Evolutionary conservation across 2,888 invertebrate genomes (phyloP).

Genomic region (Xestia rhomboidea): DNA sequence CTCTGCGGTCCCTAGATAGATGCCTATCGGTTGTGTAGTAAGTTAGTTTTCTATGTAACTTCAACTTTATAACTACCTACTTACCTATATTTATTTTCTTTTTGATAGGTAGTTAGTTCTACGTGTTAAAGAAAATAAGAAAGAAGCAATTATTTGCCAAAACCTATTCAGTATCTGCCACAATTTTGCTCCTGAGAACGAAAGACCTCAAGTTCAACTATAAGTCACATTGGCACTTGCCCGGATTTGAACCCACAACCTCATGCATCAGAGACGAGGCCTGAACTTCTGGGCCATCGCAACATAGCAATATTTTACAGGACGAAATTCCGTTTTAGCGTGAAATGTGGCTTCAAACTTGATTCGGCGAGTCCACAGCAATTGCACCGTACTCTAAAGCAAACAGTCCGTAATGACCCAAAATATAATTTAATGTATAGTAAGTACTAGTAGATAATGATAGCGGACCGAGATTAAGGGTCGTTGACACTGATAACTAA

Average conservation of each 20-base stretch:
- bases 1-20: slow-evolving; percentile 73
- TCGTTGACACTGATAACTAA: slow-evolving; percentile 84
- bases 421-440: slow-evolving; percentile 76
- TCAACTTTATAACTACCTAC: slow-evolving; percentile 50
- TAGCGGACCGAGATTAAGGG: slow-evolving; percentile 79
- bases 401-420: slow-evolving; percentile 77
- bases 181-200: not conserved
- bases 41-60: slow-evolving; percentile 77
- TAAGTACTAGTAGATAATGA: slow-evolving; percentile 75
- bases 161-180: not conserved
- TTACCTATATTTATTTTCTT: slow-evolving; percentile 30
- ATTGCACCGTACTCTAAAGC: slow-evolving; percentile 42
- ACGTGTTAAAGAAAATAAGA: slow-evolving; percentile 1
- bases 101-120: not conserved
- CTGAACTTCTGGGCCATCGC: too few relatives aligned
- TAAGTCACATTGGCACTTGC: not conserved
- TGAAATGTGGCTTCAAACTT: not conserved
- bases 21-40: slow-evolving; percentile 74
- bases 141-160: not conserved
- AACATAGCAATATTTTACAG: not conserved
- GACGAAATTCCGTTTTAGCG: not conserved
- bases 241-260: not conserved
- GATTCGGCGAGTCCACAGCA: slow-evolving; percentile 8
- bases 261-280: not conserved
- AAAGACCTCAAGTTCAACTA: not conserved